These are phyloP conservation scores for Molothrus aeneus DNA, from an alignment of 2,797 vertebrate species.

Conservation along the genomic window DNA sequence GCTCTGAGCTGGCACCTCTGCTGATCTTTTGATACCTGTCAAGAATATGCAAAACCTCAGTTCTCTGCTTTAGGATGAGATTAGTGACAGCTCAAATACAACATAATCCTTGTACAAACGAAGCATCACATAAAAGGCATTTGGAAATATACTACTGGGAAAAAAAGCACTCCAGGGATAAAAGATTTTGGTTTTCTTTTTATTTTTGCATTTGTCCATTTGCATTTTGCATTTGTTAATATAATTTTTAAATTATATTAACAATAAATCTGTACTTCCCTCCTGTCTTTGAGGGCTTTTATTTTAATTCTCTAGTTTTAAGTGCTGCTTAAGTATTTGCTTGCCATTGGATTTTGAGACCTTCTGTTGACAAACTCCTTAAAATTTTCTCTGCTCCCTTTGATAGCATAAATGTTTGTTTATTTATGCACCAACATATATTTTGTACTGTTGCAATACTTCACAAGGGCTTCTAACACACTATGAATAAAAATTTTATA, in stretches of 20 bases:
- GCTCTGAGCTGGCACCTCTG: background rate
- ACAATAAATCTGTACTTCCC: background rate
- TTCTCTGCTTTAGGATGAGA: background rate
- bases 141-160: background rate
- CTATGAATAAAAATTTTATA: constrained; percentile 4
- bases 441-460: background rate
- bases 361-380: background rate
- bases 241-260: background rate
- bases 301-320: background rate
- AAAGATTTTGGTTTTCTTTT: background rate
- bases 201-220: background rate
- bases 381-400: background rate
- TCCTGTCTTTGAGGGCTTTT: background rate
- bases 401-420: background rate
- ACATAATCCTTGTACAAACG: background rate
- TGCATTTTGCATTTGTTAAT: background rate
- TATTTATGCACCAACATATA: background rate
- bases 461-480: background rate
- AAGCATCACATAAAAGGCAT: background rate
- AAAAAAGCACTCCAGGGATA: background rate
- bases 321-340: background rate
- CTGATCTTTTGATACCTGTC: background rate
- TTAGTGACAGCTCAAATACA: background rate
- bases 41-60: background rate
- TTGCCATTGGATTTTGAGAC: background rate